Evolutionary conservation across 2,113 vertebrate species (phyloP).

Genomic region (Cephalopterus ornatus): DNA sequence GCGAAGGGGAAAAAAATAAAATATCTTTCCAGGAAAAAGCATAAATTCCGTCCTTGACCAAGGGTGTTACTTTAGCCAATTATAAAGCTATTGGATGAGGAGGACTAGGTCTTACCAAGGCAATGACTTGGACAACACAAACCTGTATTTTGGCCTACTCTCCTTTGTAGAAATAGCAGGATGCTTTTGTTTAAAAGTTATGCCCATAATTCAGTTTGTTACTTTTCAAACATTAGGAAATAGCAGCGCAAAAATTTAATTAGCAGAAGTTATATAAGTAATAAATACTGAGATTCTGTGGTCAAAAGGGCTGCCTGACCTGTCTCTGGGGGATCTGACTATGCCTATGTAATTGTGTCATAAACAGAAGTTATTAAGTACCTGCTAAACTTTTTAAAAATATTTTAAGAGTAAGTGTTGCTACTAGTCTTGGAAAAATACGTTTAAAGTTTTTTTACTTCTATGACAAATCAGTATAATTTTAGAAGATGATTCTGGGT

Average conservation of each 20-base stretch:
- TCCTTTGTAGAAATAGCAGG: neutral
- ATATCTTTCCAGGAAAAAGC: neutral
- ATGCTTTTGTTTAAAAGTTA: neutral
- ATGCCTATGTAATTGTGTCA: neutral
- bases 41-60: neutral
- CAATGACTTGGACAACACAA: neutral
- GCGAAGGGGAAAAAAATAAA: neutral
- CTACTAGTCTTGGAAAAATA: neutral
- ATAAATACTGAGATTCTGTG: neutral
- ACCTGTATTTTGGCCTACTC: neutral
- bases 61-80: neutral
- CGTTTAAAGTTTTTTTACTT: neutral
- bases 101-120: neutral
- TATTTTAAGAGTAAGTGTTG: neutral
- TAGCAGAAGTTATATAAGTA: neutral
- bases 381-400: neutral
- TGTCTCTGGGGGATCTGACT: neutral
- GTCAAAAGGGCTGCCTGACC: neutral
- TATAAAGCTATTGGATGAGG: neutral
- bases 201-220: neutral
- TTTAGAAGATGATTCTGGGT: neutral
- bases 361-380: neutral
- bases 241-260: neutral
- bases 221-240: neutral
- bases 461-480: rapidly evolving